Evolutionary conservation across 1,140 invertebrate genomes (phyloP).

Genomic region (Mya arenaria): DNA sequence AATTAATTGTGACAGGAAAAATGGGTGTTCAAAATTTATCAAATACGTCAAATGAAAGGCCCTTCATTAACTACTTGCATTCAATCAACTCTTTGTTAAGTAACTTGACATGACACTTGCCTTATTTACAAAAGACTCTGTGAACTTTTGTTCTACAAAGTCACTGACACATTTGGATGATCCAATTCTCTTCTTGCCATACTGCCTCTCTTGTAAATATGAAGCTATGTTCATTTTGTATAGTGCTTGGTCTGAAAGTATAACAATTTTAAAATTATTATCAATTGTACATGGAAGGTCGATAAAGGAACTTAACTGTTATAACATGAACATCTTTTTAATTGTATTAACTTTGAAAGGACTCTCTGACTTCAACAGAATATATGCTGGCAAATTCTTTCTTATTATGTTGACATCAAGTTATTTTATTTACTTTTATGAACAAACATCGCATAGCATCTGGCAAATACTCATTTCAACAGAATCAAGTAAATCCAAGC

Average conservation of each 20-base stretch:
- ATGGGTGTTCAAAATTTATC: not conserved
- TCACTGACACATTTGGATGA: conserved; percentile 7
- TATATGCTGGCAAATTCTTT: not conserved
- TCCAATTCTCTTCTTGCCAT: not conserved
- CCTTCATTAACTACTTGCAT: not conserved
- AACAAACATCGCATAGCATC: too few relatives aligned
- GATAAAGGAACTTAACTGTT: too few relatives aligned
- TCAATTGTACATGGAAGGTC: too few relatives aligned
- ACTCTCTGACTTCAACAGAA: not conserved
- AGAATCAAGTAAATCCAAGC: too few relatives aligned
- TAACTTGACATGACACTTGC: not conserved
- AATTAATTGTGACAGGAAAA: not conserved
- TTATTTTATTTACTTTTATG: too few relatives aligned
- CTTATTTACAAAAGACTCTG: conserved; percentile 42
- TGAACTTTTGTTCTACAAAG: conserved; percentile 17
- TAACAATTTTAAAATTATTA: too few relatives aligned
- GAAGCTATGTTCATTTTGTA: conserved; percentile 27
- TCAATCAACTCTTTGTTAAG: not conserved
- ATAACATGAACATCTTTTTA: not conserved
- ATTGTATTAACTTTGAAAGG: not conserved
- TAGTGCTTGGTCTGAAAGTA: not conserved
- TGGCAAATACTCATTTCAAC: too few relatives aligned
- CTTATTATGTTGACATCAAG: not conserved
- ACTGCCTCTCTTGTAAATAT: conserved; percentile 28
- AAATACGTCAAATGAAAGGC: not conserved